phyloP scores from a whole-genome alignment of 1,140 invertebrate species.

The Macrostomum lignano region DNA sequence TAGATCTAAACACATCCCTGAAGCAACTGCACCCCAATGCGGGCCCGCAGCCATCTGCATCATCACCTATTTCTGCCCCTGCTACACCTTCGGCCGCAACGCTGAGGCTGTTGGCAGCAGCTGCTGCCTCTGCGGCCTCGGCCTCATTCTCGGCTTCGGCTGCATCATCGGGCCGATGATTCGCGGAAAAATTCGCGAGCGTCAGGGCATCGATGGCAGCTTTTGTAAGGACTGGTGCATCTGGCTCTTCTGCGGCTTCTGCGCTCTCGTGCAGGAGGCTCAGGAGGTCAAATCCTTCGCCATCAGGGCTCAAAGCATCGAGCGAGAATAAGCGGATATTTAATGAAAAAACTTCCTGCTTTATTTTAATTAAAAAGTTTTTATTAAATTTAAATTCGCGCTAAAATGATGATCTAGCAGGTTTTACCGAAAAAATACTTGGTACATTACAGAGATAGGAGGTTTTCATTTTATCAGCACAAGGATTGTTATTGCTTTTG shows the following conservation, averaged over 20 bases:
- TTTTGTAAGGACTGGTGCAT: conserved; percentile 11
- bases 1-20: too few species aligned
- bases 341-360: too few species aligned
- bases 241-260: conserved; percentile 11
- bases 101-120: conserved; percentile 15
- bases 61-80: conserved; percentile 16
- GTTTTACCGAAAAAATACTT: too few species aligned
- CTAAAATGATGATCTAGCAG: too few species aligned
- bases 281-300: conserved; percentile 8
- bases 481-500: too few species aligned
- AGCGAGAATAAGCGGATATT: neutral
- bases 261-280: conserved; percentile 12
- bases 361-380: too few species aligned
- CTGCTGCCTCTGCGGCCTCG: conserved; percentile 12
- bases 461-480: too few species aligned
- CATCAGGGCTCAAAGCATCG: neutral
- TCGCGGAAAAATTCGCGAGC: conserved; percentile 10
- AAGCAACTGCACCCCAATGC: too few species aligned
- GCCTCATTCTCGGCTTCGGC: conserved; percentile 8
- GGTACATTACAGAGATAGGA: too few species aligned
- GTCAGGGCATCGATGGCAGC: conserved; percentile 11
- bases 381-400: too few species aligned
- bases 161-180: conserved; percentile 9
- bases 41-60: conserved; percentile 15
- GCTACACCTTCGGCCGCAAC: conserved; percentile 14